phyloP scores from a whole-genome alignment of 2,113 vertebrate genomes.

The Callocephalon fimbriatum region DNA sequence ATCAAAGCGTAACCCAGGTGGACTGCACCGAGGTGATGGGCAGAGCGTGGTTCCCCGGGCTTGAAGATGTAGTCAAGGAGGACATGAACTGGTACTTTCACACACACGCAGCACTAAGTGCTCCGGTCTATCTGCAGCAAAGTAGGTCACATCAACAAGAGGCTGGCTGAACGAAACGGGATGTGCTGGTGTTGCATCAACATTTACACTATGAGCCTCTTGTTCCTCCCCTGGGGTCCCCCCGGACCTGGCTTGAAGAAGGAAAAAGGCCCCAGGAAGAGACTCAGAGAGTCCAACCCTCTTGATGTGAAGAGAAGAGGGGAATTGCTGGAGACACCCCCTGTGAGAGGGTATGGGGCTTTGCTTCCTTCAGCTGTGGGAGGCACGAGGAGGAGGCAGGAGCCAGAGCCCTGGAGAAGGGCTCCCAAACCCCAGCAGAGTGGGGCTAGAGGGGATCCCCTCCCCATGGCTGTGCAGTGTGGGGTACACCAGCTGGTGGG shows the following conservation, averaged over 20 bases:
- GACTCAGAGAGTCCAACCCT: not conserved
- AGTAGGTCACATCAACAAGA: not conserved
- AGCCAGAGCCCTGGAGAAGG: not conserved
- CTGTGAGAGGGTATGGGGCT: accelerated
- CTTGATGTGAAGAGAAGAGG: not conserved
- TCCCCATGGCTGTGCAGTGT: not conserved
- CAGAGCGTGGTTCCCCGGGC: not conserved
- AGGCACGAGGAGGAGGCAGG: not conserved
- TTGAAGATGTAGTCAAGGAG: not conserved
- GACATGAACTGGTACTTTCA: not conserved
- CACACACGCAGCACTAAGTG: not conserved
- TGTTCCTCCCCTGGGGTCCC: not conserved
- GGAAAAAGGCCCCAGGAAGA: not conserved
- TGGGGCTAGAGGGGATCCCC: accelerated
- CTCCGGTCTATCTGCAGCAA: not conserved
- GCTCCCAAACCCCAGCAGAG: not conserved
- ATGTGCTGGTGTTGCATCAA: not conserved
- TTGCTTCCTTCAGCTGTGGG: not conserved
- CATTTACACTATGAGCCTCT: not conserved
- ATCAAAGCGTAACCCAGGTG: not conserved
- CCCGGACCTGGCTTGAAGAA: not conserved
- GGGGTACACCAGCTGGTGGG: not conserved
- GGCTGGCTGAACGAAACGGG: not conserved
- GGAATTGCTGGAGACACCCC: not conserved
- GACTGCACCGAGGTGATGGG: not conserved